phyloP scores from a whole-genome alignment of 2,797 vertebrate species.

The Clarias pachynema region DNA sequence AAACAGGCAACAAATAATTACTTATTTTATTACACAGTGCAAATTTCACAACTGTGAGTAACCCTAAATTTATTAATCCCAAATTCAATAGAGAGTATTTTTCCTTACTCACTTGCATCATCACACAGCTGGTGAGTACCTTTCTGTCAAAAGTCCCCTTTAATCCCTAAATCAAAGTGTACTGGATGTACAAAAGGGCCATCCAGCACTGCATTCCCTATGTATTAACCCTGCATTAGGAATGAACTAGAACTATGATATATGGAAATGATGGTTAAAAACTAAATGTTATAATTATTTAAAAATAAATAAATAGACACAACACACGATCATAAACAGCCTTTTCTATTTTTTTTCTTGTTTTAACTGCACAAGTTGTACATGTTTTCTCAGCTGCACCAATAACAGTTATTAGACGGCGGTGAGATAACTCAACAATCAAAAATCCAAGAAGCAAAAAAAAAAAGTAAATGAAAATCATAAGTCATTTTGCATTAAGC shows the following conservation, averaged over 20 bases:
- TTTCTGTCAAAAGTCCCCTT: neutral
- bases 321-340: constrained; percentile 43
- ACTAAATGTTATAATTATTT: neutral
- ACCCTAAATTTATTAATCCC: neutral
- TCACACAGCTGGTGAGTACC: neutral
- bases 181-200: neutral
- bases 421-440: constrained; percentile 63
- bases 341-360: constrained; percentile 50
- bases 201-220: neutral
- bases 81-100: neutral
- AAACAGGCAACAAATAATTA: neutral
- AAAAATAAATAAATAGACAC: constrained; percentile 21
- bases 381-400: constrained; percentile 70
- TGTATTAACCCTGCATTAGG: neutral
- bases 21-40: no score
- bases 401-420: constrained; percentile 71
- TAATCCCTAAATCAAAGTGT: neutral
- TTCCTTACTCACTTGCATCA: neutral
- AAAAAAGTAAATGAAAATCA: constrained; percentile 56
- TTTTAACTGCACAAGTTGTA: constrained; percentile 80
- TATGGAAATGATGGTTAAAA: neutral
- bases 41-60: neutral
- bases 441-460: constrained; percentile 64
- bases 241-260: neutral
- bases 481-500: neutral